A percentile compares a stretch with the other conserved stretches of the same genome.
Conservation (phyloP, 2,113 vertebrate genomes). For the Ictalurus punctatus region DNA sequence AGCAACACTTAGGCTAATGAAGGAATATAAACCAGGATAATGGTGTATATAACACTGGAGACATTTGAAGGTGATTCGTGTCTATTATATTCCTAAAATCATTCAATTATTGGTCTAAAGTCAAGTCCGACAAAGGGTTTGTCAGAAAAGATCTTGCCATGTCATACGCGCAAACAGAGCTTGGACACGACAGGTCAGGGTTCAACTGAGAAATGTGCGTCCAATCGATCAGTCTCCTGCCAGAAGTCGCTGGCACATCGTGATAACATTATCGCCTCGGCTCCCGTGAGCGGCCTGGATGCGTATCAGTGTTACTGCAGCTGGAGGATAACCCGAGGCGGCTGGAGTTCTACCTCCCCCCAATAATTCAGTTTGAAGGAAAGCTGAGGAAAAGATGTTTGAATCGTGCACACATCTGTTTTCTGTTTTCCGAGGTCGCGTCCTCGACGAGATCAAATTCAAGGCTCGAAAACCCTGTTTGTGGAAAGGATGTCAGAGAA, state of each 20-base stretch:
- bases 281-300: constrained; percentile 18
- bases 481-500: not conserved
- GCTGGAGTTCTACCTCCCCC: constrained; percentile 15
- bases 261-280: constrained; percentile 48
- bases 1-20: not conserved
- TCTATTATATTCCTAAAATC: not conserved
- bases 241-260: constrained; percentile 8
- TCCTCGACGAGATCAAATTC: not conserved
- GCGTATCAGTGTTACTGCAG: constrained; percentile 32
- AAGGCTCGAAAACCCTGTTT: not conserved
- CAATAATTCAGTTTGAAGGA: constrained; percentile 5
- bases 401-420: not conserved
- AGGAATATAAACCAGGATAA: not conserved
- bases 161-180: not conserved
- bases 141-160: not conserved
- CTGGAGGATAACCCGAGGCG: constrained; percentile 26
- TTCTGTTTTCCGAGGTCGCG: not conserved
- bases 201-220: constrained; percentile 61
- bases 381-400: constrained; percentile 5
- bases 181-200: constrained; percentile 53
- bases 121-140: not conserved
- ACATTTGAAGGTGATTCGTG: not conserved
- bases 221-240: constrained; percentile 47
- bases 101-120: not conserved
- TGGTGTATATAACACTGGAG: not conserved